Conservation (phyloP, 2,113 vertebrate genomes). For the Siphamia tubifer region DNA sequence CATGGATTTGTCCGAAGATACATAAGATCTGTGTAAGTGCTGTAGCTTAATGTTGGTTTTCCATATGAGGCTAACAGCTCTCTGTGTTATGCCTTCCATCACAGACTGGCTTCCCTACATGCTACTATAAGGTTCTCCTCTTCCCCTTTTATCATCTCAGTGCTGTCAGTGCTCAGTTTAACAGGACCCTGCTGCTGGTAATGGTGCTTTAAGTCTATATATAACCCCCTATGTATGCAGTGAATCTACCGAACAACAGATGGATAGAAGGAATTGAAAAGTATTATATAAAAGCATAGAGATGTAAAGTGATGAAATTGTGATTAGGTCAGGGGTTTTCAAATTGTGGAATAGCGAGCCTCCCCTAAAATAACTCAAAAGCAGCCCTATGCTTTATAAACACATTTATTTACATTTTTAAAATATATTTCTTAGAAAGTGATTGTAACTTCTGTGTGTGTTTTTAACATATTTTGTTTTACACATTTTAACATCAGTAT, state of each 20-base stretch:
- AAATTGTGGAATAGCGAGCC: too few relatives aligned
- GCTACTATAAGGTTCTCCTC: not conserved
- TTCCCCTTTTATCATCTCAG: not conserved
- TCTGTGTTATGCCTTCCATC: not conserved
- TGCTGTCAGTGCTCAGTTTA: not conserved
- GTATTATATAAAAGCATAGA: not conserved
- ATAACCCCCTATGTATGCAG: constrained; percentile 10
- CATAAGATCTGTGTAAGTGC: too few relatives aligned
- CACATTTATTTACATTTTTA: too few relatives aligned
- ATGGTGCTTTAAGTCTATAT: constrained; percentile 34
- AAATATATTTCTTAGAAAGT: too few relatives aligned
- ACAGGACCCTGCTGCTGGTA: constrained; percentile 10
- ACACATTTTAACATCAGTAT: too few relatives aligned
- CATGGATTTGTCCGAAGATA: too few relatives aligned
- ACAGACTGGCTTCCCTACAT: not conserved
- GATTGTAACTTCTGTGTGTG: too few relatives aligned
- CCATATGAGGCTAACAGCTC: not conserved
- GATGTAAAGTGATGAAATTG: not conserved
- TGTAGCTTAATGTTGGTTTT: too few relatives aligned
- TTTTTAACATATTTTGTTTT: too few relatives aligned
- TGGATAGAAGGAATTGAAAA: not conserved
- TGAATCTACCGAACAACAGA: constrained; percentile 6
- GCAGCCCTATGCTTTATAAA: too few relatives aligned
- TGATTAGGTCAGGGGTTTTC: too few relatives aligned
- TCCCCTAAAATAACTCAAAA: too few relatives aligned